phyloP scores from a whole-genome alignment of 2,113 vertebrate genomes.

The Mugil cephalus region DNA sequence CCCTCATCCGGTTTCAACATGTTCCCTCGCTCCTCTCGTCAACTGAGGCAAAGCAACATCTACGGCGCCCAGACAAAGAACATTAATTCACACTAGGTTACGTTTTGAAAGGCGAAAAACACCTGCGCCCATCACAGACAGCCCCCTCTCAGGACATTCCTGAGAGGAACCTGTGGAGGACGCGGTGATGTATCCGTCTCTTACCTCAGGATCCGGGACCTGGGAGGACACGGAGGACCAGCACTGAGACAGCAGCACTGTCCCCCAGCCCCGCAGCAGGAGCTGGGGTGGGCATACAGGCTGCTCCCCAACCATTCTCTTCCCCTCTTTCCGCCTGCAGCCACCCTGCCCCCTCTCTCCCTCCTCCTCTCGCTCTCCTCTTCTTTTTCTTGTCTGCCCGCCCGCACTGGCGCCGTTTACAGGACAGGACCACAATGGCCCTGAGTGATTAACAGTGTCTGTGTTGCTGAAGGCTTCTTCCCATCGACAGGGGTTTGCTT shows the following conservation, averaged over 20 bases:
- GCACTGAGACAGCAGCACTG: constrained; percentile 80
- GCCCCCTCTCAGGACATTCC: constrained; percentile 16
- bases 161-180: constrained; percentile 51
- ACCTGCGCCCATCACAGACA: constrained; percentile 30
- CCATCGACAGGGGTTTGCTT: constrained; percentile 44
- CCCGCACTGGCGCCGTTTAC: constrained; percentile 51
- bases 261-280: constrained; percentile 70
- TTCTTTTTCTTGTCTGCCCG: constrained; percentile 55
- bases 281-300: constrained; percentile 66
- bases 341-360: constrained; percentile 61
- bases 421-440: constrained; percentile 77
- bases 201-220: constrained; percentile 87
- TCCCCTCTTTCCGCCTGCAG: constrained; percentile 57
- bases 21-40: not conserved
- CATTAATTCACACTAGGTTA: constrained; percentile 21
- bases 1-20: constrained; percentile 33
- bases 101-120: constrained; percentile 12
- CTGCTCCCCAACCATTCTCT: constrained; percentile 80
- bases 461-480: constrained; percentile 49
- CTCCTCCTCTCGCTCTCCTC: constrained; percentile 49
- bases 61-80: constrained; percentile 5
- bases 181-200: constrained; percentile 46
- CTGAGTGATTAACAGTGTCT: constrained; percentile 77
- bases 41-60: constrained; percentile 11
- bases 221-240: constrained; percentile 80